phyloP scores from a whole-genome alignment of 2,888 invertebrate genomes.

The Eugnorisma glareosa region DNA sequence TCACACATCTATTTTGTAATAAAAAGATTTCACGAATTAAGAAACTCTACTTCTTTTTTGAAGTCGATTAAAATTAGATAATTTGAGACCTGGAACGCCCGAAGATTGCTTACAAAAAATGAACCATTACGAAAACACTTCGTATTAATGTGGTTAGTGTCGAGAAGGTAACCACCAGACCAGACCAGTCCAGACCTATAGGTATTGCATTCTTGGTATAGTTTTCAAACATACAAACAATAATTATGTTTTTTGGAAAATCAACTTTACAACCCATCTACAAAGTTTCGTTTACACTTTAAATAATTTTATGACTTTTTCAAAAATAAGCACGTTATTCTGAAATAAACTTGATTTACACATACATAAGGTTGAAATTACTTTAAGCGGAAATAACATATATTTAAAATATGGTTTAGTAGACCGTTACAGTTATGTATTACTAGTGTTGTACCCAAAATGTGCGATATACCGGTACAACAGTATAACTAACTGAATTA shows the following conservation, averaged over 20 bases:
- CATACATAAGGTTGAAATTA: not conserved
- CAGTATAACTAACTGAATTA: slow-evolving; percentile 60
- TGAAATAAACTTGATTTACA: not conserved
- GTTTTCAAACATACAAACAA: not conserved
- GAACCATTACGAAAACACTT: not conserved
- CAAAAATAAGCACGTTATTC: not conserved
- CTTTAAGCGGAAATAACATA: not conserved
- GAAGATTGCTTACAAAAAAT: not conserved
- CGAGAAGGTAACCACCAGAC: too few relatives aligned
- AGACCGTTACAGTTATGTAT: not conserved
- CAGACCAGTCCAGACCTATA: too few relatives aligned
- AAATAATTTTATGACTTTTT: not conserved
- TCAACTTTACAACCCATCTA: not conserved
- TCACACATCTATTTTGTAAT: not conserved
- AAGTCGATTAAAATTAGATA: too few relatives aligned
- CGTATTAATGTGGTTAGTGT: not conserved
- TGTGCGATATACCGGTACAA: slow-evolving; percentile 17
- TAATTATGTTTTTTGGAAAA: not conserved
- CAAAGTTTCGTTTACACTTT: not conserved
- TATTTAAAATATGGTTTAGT: not conserved
- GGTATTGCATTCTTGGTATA: not conserved
- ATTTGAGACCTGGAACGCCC: not conserved
- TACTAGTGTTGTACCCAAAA: slow-evolving; percentile 29
- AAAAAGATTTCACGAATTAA: too few relatives aligned
- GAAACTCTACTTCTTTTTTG: too few relatives aligned